phyloP scores from a whole-genome alignment of 1,140 invertebrate species.

The Drosophila jambulina region DNA sequence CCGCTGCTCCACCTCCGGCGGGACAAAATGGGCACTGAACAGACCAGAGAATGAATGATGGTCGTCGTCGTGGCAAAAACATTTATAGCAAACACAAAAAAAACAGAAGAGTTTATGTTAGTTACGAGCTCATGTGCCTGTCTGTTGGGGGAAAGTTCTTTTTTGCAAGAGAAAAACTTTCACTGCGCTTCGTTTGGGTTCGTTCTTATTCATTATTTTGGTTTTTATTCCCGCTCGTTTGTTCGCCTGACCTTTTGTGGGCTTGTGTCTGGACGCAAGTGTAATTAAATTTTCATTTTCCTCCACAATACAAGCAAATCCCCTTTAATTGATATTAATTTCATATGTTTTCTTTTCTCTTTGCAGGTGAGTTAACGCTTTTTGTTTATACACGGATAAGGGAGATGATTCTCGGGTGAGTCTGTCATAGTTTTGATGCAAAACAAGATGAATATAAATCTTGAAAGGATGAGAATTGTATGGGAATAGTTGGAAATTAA shows the following conservation, averaged over 20 bases:
- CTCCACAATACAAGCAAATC: constrained; percentile 42
- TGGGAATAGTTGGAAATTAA: neutral
- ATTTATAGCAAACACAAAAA: constrained; percentile 24
- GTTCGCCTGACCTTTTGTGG: constrained; percentile 53
- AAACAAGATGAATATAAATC: neutral
- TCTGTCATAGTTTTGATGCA: neutral
- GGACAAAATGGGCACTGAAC: constrained; percentile 16
- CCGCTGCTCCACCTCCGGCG: neutral
- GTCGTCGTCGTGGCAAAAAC: constrained; percentile 20
- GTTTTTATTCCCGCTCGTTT: constrained; percentile 41
- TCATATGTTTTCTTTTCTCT: constrained; percentile 44
- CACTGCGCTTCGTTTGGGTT: constrained; percentile 41
- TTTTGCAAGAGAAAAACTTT: constrained; percentile 40
- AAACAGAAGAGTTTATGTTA: constrained; percentile 43
- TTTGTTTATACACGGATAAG: constrained; percentile 8
- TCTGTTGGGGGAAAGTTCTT: constrained; percentile 34
- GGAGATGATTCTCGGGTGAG: constrained; percentile 22
- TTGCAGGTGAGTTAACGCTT: constrained; percentile 60
- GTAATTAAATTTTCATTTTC: constrained; percentile 78
- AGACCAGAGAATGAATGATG: constrained; percentile 28
- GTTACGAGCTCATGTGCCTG: constrained; percentile 28
- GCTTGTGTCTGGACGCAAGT: constrained; percentile 31
- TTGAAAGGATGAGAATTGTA: too few relatives aligned
- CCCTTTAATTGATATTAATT: constrained; percentile 76
- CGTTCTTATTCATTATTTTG: constrained; percentile 46